These are phyloP conservation scores for Oryzias curvinotus DNA, from an alignment of 2,113 vertebrate species.

Conservation along the genomic window DNA sequence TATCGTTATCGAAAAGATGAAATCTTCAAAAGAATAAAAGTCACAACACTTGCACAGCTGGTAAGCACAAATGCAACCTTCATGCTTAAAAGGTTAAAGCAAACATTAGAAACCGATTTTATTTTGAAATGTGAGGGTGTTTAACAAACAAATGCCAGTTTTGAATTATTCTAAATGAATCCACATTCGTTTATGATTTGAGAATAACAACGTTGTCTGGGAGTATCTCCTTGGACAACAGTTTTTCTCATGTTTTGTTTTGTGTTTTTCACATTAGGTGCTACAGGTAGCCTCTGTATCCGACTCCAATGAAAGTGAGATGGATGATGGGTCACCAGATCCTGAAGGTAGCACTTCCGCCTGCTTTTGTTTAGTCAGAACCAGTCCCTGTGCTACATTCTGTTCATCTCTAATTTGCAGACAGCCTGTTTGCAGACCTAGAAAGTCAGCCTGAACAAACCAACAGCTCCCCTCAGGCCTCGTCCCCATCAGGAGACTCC, in stretches of 20 bases:
- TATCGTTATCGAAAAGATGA: constrained; percentile 96
- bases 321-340: constrained; percentile 71
- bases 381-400: background rate
- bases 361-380: background rate
- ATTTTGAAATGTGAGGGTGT: background rate
- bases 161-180: background rate
- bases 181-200: background rate
- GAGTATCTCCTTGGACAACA: background rate
- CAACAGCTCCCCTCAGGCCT: constrained; percentile 54
- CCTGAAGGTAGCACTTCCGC: constrained; percentile 81
- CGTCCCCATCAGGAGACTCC: constrained; percentile 24
- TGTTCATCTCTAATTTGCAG: constrained; percentile 54
- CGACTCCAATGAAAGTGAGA: constrained; percentile 74
- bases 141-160: background rate
- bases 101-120: background rate
- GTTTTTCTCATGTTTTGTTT: background rate
- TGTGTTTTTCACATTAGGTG: constrained; percentile 72
- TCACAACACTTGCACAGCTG: constrained; percentile 94
- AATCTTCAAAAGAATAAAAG: constrained; percentile 94
- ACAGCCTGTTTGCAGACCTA: constrained; percentile 62
- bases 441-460: constrained; percentile 59
- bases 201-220: background rate
- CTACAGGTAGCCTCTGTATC: constrained; percentile 91
- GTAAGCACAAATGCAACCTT: constrained; percentile 69
- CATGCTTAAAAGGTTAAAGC: background rate